These are phyloP conservation scores for Cydia strobilella DNA, from an alignment of 1,140 invertebrate species.

Conservation along the genomic window DNA sequence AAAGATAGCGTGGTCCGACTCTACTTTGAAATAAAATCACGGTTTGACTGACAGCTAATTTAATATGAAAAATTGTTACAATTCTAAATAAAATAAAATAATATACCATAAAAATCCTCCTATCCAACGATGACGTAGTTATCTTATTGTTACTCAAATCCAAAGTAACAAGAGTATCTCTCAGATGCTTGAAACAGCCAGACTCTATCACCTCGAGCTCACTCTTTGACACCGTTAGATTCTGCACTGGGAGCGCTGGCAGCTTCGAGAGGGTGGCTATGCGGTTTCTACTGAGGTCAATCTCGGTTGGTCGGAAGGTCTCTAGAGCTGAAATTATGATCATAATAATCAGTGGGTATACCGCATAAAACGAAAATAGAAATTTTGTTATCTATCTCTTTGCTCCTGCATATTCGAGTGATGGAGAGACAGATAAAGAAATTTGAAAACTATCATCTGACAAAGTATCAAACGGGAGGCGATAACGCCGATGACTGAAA, in stretches of 20 bases:
- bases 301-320: constrained; percentile 30
- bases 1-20: too few relatives aligned
- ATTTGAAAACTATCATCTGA: too few relatives aligned
- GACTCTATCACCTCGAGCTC: constrained; percentile 36
- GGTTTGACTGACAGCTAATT: too few relatives aligned
- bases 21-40: too few relatives aligned
- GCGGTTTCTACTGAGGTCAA: constrained; percentile 42
- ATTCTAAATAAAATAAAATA: too few relatives aligned
- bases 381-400: too few relatives aligned
- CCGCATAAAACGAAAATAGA: too few relatives aligned
- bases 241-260: constrained; percentile 35
- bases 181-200: constrained; percentile 79
- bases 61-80: too few relatives aligned
- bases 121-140: background rate
- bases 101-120: constrained; percentile 6
- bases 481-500: too few relatives aligned
- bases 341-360: background rate
- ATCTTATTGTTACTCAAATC: constrained; percentile 37
- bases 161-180: constrained; percentile 64
- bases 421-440: too few relatives aligned
- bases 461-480: too few relatives aligned
- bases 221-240: constrained; percentile 41
- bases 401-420: too few relatives aligned
- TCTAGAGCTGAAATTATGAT: constrained; percentile 37
- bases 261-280: constrained; percentile 31